Evolutionary conservation across 2,797 vertebrate genomes (phyloP).

Genomic region (Poliocrania exsul): DNA sequence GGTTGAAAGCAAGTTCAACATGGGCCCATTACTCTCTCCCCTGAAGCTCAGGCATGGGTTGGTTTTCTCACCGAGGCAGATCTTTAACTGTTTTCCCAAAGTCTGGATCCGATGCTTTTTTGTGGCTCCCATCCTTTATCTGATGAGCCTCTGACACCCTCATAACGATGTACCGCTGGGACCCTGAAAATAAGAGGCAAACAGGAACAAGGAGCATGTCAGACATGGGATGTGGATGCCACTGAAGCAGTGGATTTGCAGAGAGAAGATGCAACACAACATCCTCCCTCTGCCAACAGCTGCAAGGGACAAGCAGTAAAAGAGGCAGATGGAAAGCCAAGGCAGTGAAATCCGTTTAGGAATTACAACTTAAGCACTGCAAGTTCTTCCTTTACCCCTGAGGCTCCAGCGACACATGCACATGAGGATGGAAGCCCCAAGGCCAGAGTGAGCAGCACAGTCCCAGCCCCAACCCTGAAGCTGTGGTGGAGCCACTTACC

Average conservation of each 20-base stretch:
- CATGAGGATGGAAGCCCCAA: not conserved
- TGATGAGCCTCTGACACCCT: constrained; percentile 89
- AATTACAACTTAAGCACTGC: not conserved
- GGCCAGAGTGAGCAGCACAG: rapidly evolving
- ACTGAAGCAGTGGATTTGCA: rapidly evolving
- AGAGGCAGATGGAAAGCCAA: not conserved
- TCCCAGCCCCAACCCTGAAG: rapidly evolving
- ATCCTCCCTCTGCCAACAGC: not conserved
- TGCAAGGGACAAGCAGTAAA: not conserved
- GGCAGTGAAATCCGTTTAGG: not conserved
- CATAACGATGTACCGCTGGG: constrained; percentile 85
- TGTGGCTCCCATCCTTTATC: constrained; percentile 82
- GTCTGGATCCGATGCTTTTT: constrained; percentile 80
- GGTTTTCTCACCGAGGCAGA: constrained; percentile 85
- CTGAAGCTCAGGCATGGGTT: rapidly evolving
- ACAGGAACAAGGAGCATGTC: rapidly evolving
- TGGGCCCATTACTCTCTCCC: not conserved
- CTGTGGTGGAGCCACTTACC: constrained; percentile 63
- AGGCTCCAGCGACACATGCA: rapidly evolving
- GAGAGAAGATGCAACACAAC: rapidly evolving
- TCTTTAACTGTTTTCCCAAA: constrained; percentile 92
- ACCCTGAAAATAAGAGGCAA: constrained; percentile 74
- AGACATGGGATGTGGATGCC: rapidly evolving
- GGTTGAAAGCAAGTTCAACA: not conserved
- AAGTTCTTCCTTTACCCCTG: not conserved